Evolutionary conservation across 2,888 invertebrate species (phyloP).

Genomic region (Epistrophe eligans): DNA sequence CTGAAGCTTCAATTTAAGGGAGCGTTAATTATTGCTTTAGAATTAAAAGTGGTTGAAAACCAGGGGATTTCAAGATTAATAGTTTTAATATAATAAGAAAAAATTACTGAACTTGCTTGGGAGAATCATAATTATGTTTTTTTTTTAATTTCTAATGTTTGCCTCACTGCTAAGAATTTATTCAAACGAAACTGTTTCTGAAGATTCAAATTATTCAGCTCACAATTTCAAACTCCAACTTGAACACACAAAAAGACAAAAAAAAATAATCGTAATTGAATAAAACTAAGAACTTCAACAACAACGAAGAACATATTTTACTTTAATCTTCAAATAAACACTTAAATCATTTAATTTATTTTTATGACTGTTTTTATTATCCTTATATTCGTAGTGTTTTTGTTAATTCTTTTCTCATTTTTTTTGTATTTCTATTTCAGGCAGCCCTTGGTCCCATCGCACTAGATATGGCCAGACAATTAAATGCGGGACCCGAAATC

Average conservation of each 20-base stretch:
- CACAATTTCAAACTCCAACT: background rate
- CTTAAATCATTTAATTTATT: constrained; percentile 70
- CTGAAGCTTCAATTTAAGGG: too few species aligned
- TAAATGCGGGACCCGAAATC: constrained; percentile 79
- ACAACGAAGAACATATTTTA: constrained; percentile 63
- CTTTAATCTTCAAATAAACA: constrained; percentile 66
- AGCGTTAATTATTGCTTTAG: too few species aligned
- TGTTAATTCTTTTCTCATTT: constrained; percentile 42
- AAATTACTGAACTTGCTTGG: too few species aligned
- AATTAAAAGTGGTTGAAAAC: too few species aligned
- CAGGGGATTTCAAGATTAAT: too few species aligned
- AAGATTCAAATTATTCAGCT: background rate
- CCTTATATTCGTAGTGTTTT: constrained; percentile 25
- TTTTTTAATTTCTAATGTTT: background rate
- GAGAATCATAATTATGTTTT: background rate
- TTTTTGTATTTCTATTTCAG: constrained; percentile 82
- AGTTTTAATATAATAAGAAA: too few species aligned
- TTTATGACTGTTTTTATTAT: constrained; percentile 59
- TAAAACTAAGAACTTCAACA: constrained; percentile 47
- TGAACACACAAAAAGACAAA: background rate
- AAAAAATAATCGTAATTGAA: constrained; percentile 2
- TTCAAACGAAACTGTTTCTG: background rate
- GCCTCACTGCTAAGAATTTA: background rate
- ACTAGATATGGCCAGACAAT: constrained; percentile 85
- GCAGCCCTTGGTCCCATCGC: constrained; percentile 88